Evolutionary conservation across 2,888 invertebrate genomes (phyloP).

Genomic region (Cylloceria caligata): DNA sequence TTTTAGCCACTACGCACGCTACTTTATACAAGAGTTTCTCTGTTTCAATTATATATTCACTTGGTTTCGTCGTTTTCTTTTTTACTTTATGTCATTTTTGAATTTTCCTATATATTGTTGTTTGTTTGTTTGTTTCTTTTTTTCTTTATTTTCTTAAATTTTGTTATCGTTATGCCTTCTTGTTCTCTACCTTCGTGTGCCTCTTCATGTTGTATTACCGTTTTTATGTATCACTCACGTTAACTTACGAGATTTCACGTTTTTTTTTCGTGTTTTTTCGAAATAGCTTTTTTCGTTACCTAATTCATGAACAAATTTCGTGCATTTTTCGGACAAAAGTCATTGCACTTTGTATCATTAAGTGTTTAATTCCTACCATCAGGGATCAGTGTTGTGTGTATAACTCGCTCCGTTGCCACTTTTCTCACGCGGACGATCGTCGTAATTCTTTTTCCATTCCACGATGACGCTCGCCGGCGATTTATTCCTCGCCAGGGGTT

Average conservation of each 20-base stretch:
- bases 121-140: too few relatives aligned
- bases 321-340: constrained; percentile 75
- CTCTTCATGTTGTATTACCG: constrained; percentile 55
- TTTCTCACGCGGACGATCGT: constrained; percentile 4
- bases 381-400: constrained; percentile 8
- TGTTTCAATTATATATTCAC: constrained; percentile 59
- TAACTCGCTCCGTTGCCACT: constrained; percentile 2
- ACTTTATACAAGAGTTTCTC: constrained; percentile 76
- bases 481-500: not conserved
- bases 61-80: constrained; percentile 59
- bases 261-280: constrained; percentile 53
- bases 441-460: not conserved
- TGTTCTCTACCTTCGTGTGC: constrained; percentile 61
- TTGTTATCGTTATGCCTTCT: constrained; percentile 58
- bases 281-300: constrained; percentile 51
- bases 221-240: constrained; percentile 18
- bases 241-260: constrained; percentile 10
- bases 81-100: constrained; percentile 36
- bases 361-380: constrained; percentile 38
- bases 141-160: constrained; percentile 29
- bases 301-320: constrained; percentile 77
- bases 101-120: constrained; percentile 53
- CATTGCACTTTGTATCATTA: constrained; percentile 36
- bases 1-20: constrained; percentile 75
- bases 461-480: too few relatives aligned